These are phyloP conservation scores for Charadrius vociferus DNA, from an alignment of 2,113 vertebrate species.

Conservation along the genomic window DNA sequence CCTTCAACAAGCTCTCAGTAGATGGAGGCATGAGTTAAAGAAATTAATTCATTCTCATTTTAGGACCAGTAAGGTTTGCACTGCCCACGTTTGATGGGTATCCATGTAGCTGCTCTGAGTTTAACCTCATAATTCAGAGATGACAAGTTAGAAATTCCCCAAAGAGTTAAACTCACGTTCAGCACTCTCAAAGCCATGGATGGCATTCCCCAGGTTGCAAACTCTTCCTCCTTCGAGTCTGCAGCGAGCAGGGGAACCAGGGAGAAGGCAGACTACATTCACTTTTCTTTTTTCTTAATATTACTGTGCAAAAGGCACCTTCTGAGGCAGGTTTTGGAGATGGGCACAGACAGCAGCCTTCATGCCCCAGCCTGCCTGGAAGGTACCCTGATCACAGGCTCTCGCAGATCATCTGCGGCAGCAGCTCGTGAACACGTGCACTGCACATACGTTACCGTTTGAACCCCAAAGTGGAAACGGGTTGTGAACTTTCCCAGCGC, in stretches of 20 bases:
- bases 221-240: background rate
- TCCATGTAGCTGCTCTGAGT: background rate
- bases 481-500: background rate
- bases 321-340: background rate
- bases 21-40: background rate
- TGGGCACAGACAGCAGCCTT: background rate
- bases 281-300: background rate
- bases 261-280: background rate
- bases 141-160: background rate
- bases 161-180: background rate
- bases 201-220: background rate
- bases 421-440: accelerated
- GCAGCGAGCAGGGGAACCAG: background rate
- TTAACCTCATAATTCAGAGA: background rate
- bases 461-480: background rate
- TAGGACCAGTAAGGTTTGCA: background rate
- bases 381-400: background rate
- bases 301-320: background rate
- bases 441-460: background rate
- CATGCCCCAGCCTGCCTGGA: background rate
- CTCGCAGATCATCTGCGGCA: background rate
- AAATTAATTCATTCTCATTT: background rate
- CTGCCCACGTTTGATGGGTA: background rate
- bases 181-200: background rate
- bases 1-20: background rate